Evolutionary conservation across 2,797 vertebrate genomes (phyloP).

Genomic region (Artibeus lituratus): DNA sequence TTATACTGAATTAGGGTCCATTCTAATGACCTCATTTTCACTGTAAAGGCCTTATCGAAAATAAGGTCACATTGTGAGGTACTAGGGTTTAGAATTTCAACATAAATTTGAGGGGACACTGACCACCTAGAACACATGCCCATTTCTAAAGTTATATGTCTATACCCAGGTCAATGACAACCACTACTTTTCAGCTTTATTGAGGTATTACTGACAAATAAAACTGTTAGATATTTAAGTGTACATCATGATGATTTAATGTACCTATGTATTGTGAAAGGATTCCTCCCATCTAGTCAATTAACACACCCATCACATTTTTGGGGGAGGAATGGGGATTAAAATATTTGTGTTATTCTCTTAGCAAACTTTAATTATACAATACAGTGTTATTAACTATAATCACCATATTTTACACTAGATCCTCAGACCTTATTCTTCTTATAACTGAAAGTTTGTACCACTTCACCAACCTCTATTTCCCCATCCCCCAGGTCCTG

Average conservation of each 20-base stretch:
- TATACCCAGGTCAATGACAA: background rate
- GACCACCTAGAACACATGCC: background rate
- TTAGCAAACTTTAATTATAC: background rate
- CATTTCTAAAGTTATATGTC: background rate
- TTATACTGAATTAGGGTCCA: background rate
- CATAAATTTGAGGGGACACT: background rate
- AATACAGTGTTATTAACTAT: background rate
- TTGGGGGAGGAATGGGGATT: background rate
- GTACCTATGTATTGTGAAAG: background rate
- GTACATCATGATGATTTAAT: background rate
- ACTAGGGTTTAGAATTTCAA: background rate
- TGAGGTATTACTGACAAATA: background rate
- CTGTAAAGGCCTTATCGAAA: background rate
- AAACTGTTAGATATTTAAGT: background rate
- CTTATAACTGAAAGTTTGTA: background rate
- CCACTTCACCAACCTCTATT: background rate
- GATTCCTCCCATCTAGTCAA: background rate
- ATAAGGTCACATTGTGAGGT: background rate
- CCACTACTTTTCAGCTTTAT: background rate
- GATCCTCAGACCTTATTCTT: background rate
- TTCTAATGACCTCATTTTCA: background rate
- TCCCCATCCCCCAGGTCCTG: too few species aligned
- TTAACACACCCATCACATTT: background rate
- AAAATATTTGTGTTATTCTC: background rate
- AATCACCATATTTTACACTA: background rate